A percentile compares a stretch with the other conserved stretches of the same genome.
Conservation (phyloP, 2,888 invertebrate genomes). For the Acheta domesticus region DNA sequence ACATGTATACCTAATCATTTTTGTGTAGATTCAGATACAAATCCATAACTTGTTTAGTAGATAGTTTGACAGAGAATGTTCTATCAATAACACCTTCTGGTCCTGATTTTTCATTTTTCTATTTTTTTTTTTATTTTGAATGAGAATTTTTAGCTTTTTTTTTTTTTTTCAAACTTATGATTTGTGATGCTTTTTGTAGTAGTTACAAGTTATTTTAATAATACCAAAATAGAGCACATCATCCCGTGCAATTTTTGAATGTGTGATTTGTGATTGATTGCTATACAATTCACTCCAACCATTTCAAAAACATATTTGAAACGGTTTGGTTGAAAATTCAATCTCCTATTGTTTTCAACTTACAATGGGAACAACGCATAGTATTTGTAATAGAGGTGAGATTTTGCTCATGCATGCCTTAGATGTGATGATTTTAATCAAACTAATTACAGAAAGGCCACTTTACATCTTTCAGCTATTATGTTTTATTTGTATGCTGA, state of each 20-base stretch:
- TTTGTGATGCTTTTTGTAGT: slow-evolving; percentile 22
- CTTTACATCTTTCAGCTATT: not conserved
- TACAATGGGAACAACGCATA: slow-evolving; percentile 18
- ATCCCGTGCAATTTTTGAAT: not conserved
- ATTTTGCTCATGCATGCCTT: not conserved
- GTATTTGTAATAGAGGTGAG: not conserved
- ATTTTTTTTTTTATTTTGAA: not conserved
- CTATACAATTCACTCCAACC: not conserved
- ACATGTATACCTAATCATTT: not conserved
- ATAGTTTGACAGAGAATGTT: not conserved
- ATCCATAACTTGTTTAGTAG: not conserved
- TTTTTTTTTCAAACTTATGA: not conserved
- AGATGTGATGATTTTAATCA: not conserved
- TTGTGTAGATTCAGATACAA: not conserved
- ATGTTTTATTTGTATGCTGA: too few species aligned
- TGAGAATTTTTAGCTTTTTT: not conserved
- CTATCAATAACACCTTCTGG: slow-evolving; percentile 7
- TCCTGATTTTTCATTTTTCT: not conserved
- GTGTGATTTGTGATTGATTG: slow-evolving; percentile 9
- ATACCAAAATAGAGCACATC: not conserved
- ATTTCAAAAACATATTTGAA: not conserved
- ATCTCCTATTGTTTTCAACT: not conserved
- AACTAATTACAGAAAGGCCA: not conserved
- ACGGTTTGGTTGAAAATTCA: not conserved
- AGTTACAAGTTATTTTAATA: not conserved